phyloP scores from a whole-genome alignment of 2,113 vertebrate genomes.

The Eclectus roratus region DNA sequence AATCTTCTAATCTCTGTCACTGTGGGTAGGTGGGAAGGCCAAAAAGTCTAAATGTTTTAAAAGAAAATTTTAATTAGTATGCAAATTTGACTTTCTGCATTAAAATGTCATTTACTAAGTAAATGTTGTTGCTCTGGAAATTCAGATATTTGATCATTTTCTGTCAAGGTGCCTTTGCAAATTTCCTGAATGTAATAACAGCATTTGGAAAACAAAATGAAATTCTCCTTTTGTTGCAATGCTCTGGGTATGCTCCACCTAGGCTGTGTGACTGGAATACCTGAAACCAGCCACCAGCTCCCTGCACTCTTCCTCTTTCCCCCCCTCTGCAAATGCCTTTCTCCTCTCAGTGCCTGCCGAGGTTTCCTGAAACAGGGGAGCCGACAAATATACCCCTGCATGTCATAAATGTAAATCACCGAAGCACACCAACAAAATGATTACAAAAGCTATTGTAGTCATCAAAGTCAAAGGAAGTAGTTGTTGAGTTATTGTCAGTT shows the following conservation, averaged over 20 bases:
- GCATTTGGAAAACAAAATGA: slow-evolving; percentile 72
- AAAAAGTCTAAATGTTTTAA: slow-evolving; percentile 77
- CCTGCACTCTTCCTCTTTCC: not conserved
- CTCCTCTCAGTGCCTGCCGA: not conserved
- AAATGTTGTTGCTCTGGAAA: slow-evolving; percentile 71
- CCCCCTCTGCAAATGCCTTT: not conserved
- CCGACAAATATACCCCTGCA: not conserved
- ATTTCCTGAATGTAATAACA: slow-evolving; percentile 67
- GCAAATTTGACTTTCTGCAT: slow-evolving; percentile 75
- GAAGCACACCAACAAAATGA: not conserved
- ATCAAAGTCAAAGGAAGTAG: slow-evolving; percentile 5
- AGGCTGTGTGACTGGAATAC: slow-evolving; percentile 61
- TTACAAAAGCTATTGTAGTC: slow-evolving; percentile 9
- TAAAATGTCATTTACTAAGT: slow-evolving; percentile 82
- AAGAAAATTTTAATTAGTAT: slow-evolving; percentile 82
- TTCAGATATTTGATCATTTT: slow-evolving; percentile 76
- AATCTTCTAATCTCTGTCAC: slow-evolving; percentile 74
- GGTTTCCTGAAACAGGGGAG: not conserved
- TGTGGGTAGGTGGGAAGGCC: slow-evolving; percentile 67
- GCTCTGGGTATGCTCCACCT: slow-evolving; percentile 32
- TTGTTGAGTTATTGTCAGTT: not conserved
- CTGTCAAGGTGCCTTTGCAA: slow-evolving; percentile 78
- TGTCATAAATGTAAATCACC: not conserved
- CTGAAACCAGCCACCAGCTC: not conserved
- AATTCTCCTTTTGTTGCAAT: slow-evolving; percentile 49